Evolutionary conservation across 1,140 invertebrate species (phyloP), one percentile per base, ranked within the genome.

Genomic region (Cyrtorhinus lividipennis): DNA sequence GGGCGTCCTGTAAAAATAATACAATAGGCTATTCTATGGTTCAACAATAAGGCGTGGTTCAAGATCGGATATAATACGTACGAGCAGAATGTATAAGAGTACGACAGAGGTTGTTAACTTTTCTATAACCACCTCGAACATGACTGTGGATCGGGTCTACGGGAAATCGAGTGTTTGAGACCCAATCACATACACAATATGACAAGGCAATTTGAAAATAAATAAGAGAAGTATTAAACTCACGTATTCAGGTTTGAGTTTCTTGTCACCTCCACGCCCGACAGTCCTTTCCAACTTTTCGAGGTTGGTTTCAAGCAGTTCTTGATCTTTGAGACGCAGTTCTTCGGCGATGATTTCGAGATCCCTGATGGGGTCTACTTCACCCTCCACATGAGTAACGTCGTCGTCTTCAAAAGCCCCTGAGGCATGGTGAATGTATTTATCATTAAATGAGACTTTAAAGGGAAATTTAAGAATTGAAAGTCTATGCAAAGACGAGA

Each of bases 381-480:
- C 95, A 8, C 96, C 96, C 74, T 99, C 96, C 0, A 99, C 86
- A 71, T 99, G 97, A 26, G 92, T 95, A 0, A 99, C 94, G 70
- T 98, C 93, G 59, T 94, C 92, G 73, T 98, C 94, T 66, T 98
- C 95, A 73, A 99, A 99, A 22, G 92, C 92, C 73, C 93, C 92
- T 95, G 71, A n/a, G n/a, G n/a, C n/a, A n/a, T n/a, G n/a, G n/a
- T n/a, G n/a, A n/a, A n/a, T n/a, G n/a, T n/a, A n/a, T n/a, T n/a
- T n/a, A n/a, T n/a, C n/a, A n/a, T n/a, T n/a, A 48, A 48, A 48
- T 20, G 13, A 18, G 45, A 57, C 10, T 27, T 24, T 60, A 3
- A 25, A 60, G 1, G n/a, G 38, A 26, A 46, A 46, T 61, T 24
- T 2, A 44, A 44, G 30, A 44, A 44, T 24, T 23, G 15, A 58